These are phyloP conservation scores for Brassicogethes aeneus DNA, from an alignment of 2,888 invertebrate species.

Conservation along the genomic window DNA sequence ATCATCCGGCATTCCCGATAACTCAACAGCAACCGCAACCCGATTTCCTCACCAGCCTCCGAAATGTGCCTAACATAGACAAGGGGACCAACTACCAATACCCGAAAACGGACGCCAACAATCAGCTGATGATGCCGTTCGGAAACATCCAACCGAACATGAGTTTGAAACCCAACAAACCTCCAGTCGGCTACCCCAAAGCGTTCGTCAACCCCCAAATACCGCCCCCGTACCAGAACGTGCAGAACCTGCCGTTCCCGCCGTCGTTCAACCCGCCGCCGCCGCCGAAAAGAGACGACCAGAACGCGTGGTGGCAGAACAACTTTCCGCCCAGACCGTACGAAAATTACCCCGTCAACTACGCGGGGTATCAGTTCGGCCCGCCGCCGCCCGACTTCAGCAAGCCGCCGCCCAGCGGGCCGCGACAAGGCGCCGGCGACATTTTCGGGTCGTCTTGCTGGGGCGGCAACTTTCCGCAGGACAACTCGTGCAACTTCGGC, in stretches of 20 bases:
- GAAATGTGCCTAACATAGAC: slow-evolving; percentile 24
- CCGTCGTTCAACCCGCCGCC: slow-evolving; percentile 7
- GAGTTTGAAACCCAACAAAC: background rate
- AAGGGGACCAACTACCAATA: slow-evolving; percentile 16
- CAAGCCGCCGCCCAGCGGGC: slow-evolving; percentile 8
- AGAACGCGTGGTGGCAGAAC: slow-evolving; percentile 13
- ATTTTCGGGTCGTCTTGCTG: slow-evolving; percentile 26
- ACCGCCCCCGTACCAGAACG: slow-evolving; percentile 13
- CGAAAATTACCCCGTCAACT: slow-evolving; percentile 6
- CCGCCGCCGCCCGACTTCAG: slow-evolving; percentile 9
- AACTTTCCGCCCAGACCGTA: slow-evolving; percentile 3
- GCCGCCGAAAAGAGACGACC: too few species aligned
- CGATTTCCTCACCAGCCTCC: slow-evolving; percentile 25
- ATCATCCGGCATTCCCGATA: slow-evolving; percentile 22
- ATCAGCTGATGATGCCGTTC: slow-evolving; percentile 10
- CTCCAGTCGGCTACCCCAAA: background rate
- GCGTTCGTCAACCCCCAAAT: background rate
- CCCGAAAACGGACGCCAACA: slow-evolving; percentile 16
- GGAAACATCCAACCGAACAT: background rate
- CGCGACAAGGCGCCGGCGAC: slow-evolving; percentile 18
- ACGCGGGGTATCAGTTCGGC: slow-evolving; percentile 4
- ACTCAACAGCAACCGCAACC: slow-evolving; percentile 14
- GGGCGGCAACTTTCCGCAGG: slow-evolving; percentile 15
- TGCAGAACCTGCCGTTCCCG: slow-evolving; percentile 9
- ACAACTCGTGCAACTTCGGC: slow-evolving; percentile 10